These are phyloP conservation scores for Chironomus tentans DNA, from an alignment of 2,888 invertebrate genomes.

Conservation along the genomic window DNA sequence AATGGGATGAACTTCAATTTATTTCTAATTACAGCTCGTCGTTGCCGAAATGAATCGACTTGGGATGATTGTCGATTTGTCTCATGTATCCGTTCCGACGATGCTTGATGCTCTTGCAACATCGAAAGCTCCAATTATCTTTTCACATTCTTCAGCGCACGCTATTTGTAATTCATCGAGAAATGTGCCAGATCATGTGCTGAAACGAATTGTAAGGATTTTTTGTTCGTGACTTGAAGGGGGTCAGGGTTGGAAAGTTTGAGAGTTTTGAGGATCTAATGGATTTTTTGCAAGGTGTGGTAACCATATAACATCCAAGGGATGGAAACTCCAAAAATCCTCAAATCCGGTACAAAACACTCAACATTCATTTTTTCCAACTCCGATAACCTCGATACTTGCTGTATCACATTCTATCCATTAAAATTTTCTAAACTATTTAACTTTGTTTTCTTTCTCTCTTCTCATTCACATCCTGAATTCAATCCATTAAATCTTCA, in stretches of 20 bases:
- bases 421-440: too few relatives aligned
- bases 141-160: constrained; percentile 76
- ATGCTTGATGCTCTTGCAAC: constrained; percentile 70
- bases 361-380: too few relatives aligned
- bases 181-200: constrained; percentile 71
- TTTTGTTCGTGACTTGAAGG: neutral
- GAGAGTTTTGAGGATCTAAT: too few relatives aligned
- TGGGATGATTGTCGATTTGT: constrained; percentile 79
- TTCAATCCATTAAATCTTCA: too few relatives aligned
- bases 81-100: constrained; percentile 70
- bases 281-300: too few relatives aligned
- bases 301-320: too few relatives aligned
- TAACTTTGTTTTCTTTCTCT: neutral
- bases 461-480: neutral
- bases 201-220: constrained; percentile 52
- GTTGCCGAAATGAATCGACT: constrained; percentile 81
- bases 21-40: constrained; percentile 55
- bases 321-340: too few relatives aligned
- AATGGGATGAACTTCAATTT: constrained; percentile 29
- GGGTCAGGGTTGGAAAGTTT: too few relatives aligned
- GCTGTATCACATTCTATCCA: too few relatives aligned
- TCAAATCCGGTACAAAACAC: too few relatives aligned
- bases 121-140: constrained; percentile 73
- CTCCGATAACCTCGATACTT: too few relatives aligned
- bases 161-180: constrained; percentile 71